Percentiles rank a stretch among this genome's conserved stretches.
Evolutionary conservation across 2,113 vertebrate genomes (phyloP).

Genomic region (Rhea pennata): DNA sequence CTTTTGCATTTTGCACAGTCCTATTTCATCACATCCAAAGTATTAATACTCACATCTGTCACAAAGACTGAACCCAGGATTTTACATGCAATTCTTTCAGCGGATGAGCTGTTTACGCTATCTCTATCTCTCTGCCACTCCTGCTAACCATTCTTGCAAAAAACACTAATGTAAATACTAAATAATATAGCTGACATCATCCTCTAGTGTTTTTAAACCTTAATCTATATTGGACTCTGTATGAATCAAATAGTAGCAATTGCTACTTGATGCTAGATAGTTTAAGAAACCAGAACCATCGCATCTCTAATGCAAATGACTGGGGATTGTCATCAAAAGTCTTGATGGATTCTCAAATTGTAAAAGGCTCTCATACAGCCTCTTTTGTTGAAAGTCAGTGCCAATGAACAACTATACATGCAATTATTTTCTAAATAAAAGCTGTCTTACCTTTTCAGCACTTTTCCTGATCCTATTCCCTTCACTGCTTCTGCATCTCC

Average conservation of each 20-base stretch:
- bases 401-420: background rate
- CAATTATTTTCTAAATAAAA: background rate
- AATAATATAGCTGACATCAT: background rate
- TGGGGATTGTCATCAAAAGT: background rate
- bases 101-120: background rate
- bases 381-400: background rate
- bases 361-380: background rate
- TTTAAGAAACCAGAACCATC: background rate
- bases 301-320: background rate
- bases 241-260: background rate
- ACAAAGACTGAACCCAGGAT: background rate
- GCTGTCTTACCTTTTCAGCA: conserved; percentile 86
- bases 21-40: background rate
- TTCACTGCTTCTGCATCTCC: conserved; percentile 84
- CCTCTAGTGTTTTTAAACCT: background rate
- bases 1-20: background rate
- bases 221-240: background rate
- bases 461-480: conserved; percentile 90
- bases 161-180: background rate
- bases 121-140: background rate
- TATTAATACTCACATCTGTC: background rate
- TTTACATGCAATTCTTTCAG: background rate
- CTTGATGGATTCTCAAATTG: background rate
- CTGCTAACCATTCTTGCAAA: background rate
- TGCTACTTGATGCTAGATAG: background rate